phyloP scores from a whole-genome alignment of 2,797 vertebrate species.

The Sandelia bainsii region DNA sequence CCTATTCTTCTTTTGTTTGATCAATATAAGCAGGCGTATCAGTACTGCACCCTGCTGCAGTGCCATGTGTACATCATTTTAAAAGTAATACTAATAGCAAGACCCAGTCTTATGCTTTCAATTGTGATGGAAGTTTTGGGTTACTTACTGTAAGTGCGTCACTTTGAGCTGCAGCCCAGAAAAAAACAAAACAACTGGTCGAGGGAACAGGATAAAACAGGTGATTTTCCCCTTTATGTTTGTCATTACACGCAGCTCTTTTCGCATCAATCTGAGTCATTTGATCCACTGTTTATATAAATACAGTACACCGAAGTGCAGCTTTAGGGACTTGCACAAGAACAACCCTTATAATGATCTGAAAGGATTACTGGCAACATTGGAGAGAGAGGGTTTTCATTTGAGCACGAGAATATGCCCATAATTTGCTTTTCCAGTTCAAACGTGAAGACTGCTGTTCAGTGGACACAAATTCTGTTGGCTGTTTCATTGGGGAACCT shows the following conservation, averaged over 20 bases:
- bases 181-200: neutral
- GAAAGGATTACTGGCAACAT: neutral
- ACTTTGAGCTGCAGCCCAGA: neutral
- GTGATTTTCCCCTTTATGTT: neutral
- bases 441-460: neutral
- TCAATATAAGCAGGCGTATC: neutral
- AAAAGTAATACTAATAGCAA: neutral
- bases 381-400: neutral
- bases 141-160: neutral
- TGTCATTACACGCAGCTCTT: neutral
- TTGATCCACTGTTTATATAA: slow-evolving; percentile 5
- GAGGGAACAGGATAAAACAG: neutral
- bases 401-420: neutral
- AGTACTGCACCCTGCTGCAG: neutral
- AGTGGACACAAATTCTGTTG: too few relatives aligned
- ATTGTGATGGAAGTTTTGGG: neutral
- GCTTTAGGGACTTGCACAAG: neutral
- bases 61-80: neutral
- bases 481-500: neutral
- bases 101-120: neutral
- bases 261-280: neutral
- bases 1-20: neutral
- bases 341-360: neutral
- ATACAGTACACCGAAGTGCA: neutral
- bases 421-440: neutral